Conservation (phyloP, 2,797 vertebrate species). For the Anguilla obscura region DNA sequence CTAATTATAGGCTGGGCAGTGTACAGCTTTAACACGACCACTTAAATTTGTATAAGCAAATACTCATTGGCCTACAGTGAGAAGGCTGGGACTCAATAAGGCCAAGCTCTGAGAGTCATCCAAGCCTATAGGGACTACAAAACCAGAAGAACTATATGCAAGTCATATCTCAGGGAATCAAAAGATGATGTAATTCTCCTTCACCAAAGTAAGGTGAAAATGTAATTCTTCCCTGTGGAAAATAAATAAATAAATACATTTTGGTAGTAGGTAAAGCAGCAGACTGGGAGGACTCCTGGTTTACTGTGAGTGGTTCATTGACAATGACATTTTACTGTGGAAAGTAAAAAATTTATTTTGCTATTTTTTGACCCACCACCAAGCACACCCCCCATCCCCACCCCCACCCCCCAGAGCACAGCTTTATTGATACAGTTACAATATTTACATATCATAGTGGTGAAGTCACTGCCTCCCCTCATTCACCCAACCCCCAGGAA, state of each 20-base stretch:
- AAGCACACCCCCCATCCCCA: no score
- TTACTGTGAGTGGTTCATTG: background rate
- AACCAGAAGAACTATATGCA: background rate
- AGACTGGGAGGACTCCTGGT: background rate
- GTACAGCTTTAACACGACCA: slow-evolving; percentile 68
- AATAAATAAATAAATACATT: background rate
- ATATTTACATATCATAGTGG: no score
- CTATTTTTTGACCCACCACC: no score
- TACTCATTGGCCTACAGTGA: background rate
- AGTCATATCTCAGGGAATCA: background rate
- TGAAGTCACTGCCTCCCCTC: no score
- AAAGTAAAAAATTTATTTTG: background rate
- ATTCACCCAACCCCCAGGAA: no score
- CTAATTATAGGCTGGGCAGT: slow-evolving; percentile 61
- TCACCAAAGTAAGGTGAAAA: background rate
- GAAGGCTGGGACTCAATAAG: background rate
- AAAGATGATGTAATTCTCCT: background rate
- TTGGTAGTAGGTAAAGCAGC: background rate
- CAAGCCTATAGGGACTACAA: background rate
- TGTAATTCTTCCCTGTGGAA: background rate
- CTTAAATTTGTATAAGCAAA: slow-evolving; percentile 55
- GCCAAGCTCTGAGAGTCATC: background rate
- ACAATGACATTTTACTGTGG: background rate
- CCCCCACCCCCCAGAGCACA: no score
- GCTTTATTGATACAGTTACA: no score